phyloP scores from a whole-genome alignment of 2,113 vertebrate genomes.

The Barbus barbus region DNA sequence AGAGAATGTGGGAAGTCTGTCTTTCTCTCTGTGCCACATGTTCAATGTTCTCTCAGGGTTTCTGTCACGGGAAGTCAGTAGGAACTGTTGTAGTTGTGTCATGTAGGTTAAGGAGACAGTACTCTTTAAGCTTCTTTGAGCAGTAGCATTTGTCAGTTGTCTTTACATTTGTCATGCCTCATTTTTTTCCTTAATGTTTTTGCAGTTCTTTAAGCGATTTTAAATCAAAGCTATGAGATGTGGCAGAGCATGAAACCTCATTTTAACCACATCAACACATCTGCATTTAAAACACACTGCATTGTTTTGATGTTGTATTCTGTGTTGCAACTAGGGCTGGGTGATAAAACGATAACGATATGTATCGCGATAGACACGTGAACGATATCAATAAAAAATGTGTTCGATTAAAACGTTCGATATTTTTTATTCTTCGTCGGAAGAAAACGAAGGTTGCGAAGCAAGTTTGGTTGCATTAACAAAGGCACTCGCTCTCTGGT shows the following conservation, averaged over 20 bases:
- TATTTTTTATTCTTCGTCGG: too few relatives aligned
- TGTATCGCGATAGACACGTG: too few relatives aligned
- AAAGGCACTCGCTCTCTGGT: too few relatives aligned
- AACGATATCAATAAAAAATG: too few relatives aligned
- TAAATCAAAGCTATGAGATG: neutral
- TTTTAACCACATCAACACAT: constrained; percentile 7
- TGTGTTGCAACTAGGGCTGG: too few relatives aligned
- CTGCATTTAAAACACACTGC: constrained; percentile 8
- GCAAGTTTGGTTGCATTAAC: too few relatives aligned
- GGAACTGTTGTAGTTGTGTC: constrained; percentile 11
- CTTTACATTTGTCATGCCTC: neutral
- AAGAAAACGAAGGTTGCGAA: too few relatives aligned
- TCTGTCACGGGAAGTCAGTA: neutral
- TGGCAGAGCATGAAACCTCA: neutral
- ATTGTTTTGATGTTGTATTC: neutral
- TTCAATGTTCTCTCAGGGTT: neutral
- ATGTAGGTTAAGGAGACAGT: neutral
- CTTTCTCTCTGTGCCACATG: constrained; percentile 11
- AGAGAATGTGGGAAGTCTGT: neutral
- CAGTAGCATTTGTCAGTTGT: neutral
- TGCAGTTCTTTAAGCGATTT: neutral
- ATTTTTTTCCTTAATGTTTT: neutral
- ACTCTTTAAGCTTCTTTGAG: neutral
- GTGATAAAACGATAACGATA: too few relatives aligned
- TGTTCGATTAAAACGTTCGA: too few relatives aligned